A percentile compares a stretch with the other conserved stretches of the same genome.
Conservation (phyloP, 1,140 invertebrate species). For the Drosophila truncata region DNA sequence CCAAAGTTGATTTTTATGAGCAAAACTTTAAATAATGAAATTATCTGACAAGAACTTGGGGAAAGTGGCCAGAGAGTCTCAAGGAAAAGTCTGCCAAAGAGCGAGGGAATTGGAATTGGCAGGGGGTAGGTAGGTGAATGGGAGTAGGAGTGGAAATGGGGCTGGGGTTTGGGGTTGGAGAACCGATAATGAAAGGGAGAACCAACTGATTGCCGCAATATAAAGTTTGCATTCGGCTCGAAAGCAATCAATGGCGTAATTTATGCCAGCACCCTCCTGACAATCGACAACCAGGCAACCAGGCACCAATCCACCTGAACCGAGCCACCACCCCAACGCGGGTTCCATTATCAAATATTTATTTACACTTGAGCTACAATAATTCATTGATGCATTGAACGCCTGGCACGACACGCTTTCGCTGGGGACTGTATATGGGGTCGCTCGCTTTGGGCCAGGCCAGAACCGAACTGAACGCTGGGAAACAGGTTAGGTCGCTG, state of each 20-base stretch:
- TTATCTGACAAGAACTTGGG: constrained; percentile 80
- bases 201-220: constrained; percentile 58
- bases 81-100: constrained; percentile 17
- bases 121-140: background rate
- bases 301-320: constrained; percentile 8
- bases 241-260: constrained; percentile 74
- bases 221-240: constrained; percentile 53
- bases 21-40: constrained; percentile 82
- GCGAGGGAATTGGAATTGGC: constrained; percentile 2
- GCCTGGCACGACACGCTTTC: constrained; percentile 71
- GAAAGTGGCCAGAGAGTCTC: constrained; percentile 44
- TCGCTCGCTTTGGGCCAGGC: constrained; percentile 45
- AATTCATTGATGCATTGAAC: constrained; percentile 79
- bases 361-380: constrained; percentile 82
- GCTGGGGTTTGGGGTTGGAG: background rate
- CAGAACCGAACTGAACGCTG: constrained; percentile 18
- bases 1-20: constrained; percentile 83
- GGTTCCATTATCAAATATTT: constrained; percentile 77
- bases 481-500: constrained; percentile 44
- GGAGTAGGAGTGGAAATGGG: background rate
- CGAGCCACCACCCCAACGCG: constrained; percentile 28
- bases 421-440: constrained; percentile 28
- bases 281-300: background rate
- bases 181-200: constrained; percentile 22
- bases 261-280: constrained; percentile 49